Conservation (phyloP, 1,140 invertebrate genomes). For the Drosophila nigrodunni region DNA sequence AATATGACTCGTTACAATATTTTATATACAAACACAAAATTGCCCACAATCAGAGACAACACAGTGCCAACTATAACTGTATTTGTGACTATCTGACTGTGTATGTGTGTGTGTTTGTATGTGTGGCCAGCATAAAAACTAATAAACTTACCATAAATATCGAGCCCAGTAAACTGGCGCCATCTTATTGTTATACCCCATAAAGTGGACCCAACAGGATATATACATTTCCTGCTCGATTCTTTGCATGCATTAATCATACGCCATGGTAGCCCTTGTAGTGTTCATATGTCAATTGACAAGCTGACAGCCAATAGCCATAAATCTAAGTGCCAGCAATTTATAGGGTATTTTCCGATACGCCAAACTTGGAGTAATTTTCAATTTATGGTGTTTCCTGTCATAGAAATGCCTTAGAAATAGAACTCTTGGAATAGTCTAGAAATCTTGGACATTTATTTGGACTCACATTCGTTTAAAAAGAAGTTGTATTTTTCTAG, state of each 20-base stretch:
- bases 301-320: not conserved
- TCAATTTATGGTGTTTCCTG: not conserved
- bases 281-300: not conserved
- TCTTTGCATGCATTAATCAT: constrained; percentile 18
- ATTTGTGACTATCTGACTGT: not conserved
- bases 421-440: too few species aligned
- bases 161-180: constrained; percentile 44
- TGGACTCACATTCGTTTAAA: too few species aligned
- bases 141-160: constrained; percentile 74
- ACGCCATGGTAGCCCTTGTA: constrained; percentile 8
- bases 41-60: constrained; percentile 44
- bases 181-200: constrained; percentile 41
- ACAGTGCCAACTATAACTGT: constrained; percentile 21
- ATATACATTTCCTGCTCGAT: constrained; percentile 10
- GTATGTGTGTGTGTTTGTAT: constrained; percentile 29
- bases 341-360: not conserved
- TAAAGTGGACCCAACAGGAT: not conserved
- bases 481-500: not conserved
- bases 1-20: constrained; percentile 54
- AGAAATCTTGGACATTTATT: too few species aligned
- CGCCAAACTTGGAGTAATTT: not conserved
- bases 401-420: too few species aligned
- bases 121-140: constrained; percentile 51
- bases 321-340: constrained; percentile 1
- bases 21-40: constrained; percentile 40